A percentile compares a stretch with the other conserved stretches of the same genome.
These are phyloP conservation scores for Rhegmatorhina hoffmannsi DNA, from an alignment of 2,113 vertebrate genomes.

Conservation along the genomic window DNA sequence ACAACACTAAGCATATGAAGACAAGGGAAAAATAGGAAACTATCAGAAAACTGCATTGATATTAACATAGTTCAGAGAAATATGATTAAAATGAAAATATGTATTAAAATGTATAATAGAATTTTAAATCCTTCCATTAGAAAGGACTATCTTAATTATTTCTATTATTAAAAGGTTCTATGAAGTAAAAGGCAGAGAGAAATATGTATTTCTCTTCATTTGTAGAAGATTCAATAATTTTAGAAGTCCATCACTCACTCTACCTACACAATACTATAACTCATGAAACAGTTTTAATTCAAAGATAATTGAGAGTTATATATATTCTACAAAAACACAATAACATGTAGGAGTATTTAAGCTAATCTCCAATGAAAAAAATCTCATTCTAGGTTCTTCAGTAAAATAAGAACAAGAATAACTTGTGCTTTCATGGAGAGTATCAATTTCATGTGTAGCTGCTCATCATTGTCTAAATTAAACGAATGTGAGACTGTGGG, in stretches of 20 bases:
- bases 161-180: background rate
- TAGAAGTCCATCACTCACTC: background rate
- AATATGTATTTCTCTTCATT: background rate
- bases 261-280: background rate
- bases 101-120: background rate
- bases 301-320: slow-evolving; percentile 15
- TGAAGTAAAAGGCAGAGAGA: slow-evolving; percentile 6
- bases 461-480: slow-evolving; percentile 65
- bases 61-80: background rate
- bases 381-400: slow-evolving; percentile 44
- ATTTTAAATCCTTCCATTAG: background rate
- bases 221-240: background rate
- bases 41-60: background rate
- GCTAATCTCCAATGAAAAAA: slow-evolving; percentile 53
- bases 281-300: background rate
- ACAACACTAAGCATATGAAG: background rate
- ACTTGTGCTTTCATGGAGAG: slow-evolving; percentile 68
- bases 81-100: background rate
- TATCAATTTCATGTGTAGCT: slow-evolving; percentile 67
- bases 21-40: background rate
- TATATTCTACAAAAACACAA: slow-evolving; percentile 48
- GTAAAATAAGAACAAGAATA: slow-evolving; percentile 54
- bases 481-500: slow-evolving; percentile 55
- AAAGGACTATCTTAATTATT: slow-evolving; percentile 23
- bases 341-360: slow-evolving; percentile 39